phyloP scores from a whole-genome alignment of 2,888 invertebrate species.

The Hyalella azteca region DNA sequence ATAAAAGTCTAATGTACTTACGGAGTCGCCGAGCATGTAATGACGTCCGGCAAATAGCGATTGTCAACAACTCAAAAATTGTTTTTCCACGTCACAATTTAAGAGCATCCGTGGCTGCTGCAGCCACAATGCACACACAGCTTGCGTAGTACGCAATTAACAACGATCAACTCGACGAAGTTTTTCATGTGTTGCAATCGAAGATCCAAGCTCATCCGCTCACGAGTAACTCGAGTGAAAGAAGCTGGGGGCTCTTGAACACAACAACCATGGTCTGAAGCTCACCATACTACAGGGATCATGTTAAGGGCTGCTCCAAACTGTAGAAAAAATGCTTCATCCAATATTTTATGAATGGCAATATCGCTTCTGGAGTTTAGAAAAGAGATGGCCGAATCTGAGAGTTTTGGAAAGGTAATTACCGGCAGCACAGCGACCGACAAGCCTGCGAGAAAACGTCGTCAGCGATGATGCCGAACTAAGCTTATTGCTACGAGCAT shows the following conservation, averaged over 20 bases:
- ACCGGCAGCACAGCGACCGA: not conserved
- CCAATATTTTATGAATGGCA: constrained; percentile 36
- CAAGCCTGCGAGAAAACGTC: not conserved
- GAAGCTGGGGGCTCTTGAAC: not conserved
- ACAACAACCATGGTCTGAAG: not conserved
- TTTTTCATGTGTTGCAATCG: too few relatives aligned
- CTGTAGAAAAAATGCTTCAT: constrained; percentile 22
- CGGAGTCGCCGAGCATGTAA: too few relatives aligned
- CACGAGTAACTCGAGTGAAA: too few relatives aligned
- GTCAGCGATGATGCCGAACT: not conserved
- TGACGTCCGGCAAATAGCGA: too few relatives aligned
- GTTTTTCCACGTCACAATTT: too few relatives aligned
- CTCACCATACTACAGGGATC: not conserved
- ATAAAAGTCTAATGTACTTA: too few relatives aligned
- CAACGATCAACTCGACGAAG: too few relatives aligned
- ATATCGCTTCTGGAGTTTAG: constrained; percentile 22
- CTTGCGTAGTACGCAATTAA: too few relatives aligned
- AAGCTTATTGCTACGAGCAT: constrained; percentile 15
- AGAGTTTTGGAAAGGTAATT: constrained; percentile 22
- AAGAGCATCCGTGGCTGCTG: too few relatives aligned
- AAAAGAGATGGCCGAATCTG: constrained; percentile 33
- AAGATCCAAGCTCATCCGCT: too few relatives aligned
- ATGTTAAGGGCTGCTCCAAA: not conserved
- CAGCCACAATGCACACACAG: too few relatives aligned
- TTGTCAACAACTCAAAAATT: too few relatives aligned